Base-by-base conservation (phyloP, 2,797 vertebrate genomes). In the Acridotheres tristis region DNA sequence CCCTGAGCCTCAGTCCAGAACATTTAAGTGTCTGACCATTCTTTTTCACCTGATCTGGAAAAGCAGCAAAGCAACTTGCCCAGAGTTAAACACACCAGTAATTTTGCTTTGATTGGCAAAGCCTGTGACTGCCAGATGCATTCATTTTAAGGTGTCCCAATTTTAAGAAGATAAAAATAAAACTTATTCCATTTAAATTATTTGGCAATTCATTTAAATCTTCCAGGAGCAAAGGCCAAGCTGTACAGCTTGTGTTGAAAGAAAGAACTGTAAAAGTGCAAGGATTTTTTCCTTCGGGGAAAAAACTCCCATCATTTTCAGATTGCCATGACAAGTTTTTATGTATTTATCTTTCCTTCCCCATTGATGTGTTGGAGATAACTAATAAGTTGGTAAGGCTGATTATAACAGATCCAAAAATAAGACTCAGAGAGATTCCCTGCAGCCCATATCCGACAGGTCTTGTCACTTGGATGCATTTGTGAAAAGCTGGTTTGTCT, bases 401-500 rank as follows among this genome's bases (percentile, higher is more conserved):
- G 94, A 92, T 91, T 92, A 50, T 53, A 88, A 84, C 16, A 76
- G 92, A 93, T 86, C 85, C 82, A 92, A 93, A 96, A 95, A 88
- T 91, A 93, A 91, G 85, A 26, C 88, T 89, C 36, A 2, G 77
- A 95, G 90, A 89, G 84, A 88, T 97, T 96, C 82, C 90, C 95
- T 1, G 1, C 95, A 96, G 88, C 88, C 95, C 14, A 4, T 94
- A 91, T 94, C 94, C 50, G 59, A 92, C 91, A 92, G 80, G 88
- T 86, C 94, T 61, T 93, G 94, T 97, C 94, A 92, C 72, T 95
- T 87, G 94, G 81, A 93, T 95, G 84, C 74, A 9, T 93, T 80
- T 89, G 91, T 94, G 81, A 85, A 91, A 90, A 80, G 93, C 93
- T 86, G 90, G 93, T 93, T 93, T 97, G 91, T 91, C 94, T 97